Conservation (phyloP, 1,140 invertebrate genomes). For the Calycopis cecrops region DNA sequence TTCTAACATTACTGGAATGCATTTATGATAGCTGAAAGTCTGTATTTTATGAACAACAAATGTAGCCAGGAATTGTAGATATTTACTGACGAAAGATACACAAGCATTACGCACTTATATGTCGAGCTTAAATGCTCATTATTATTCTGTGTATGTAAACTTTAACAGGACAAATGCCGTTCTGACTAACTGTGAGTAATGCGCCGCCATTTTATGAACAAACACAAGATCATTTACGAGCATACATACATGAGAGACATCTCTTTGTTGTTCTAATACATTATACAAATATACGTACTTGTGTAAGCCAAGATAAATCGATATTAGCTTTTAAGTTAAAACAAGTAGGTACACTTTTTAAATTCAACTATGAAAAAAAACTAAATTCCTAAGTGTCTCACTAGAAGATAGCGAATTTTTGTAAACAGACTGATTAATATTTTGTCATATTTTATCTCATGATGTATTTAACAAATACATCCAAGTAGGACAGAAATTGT, state of each 20-base stretch:
- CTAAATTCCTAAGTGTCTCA: too few species aligned
- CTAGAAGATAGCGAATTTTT: too few species aligned
- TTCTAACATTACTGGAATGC: slow-evolving; percentile 6
- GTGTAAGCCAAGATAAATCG: too few species aligned
- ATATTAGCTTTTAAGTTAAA: too few species aligned
- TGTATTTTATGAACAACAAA: not conserved
- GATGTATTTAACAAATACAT: too few species aligned
- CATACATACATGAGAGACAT: not conserved
- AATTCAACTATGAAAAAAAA: too few species aligned
- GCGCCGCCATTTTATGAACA: slow-evolving; percentile 6
- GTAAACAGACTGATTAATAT: too few species aligned
- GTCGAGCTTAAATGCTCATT: not conserved
- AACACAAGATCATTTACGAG: slow-evolving; percentile 2
- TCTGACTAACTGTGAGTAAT: slow-evolving; percentile 10
- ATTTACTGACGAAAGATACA: slow-evolving; percentile 4
- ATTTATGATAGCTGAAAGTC: not conserved
- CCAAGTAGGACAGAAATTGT: too few species aligned
- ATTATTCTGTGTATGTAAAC: slow-evolving; percentile 5
- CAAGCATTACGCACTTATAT: not conserved
- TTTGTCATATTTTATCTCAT: too few species aligned
- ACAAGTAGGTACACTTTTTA: too few species aligned
- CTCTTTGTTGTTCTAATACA: too few species aligned
- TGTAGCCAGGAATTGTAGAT: not conserved
- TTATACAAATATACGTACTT: too few species aligned
- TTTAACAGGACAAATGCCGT: slow-evolving; percentile 9